Evolutionary conservation across 2,113 vertebrate species (phyloP).

Genomic region (Ceuthmochares aereus): DNA sequence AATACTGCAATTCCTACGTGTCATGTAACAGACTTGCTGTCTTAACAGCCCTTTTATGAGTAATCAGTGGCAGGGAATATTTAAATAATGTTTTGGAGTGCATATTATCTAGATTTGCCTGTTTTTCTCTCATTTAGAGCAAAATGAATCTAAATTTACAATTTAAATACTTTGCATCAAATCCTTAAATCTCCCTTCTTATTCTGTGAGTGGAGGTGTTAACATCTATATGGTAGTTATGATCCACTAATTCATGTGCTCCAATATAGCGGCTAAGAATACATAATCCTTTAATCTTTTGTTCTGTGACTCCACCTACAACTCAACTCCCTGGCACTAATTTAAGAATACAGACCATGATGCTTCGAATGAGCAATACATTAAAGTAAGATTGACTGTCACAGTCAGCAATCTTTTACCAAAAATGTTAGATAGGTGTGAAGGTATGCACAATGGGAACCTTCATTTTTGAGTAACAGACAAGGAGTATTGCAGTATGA

Average conservation of each 20-base stretch:
- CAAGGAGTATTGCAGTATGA: not conserved
- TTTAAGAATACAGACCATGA: not conserved
- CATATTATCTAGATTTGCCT: constrained; percentile 15
- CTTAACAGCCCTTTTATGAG: constrained; percentile 10
- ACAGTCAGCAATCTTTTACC: not conserved
- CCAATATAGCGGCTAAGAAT: not conserved
- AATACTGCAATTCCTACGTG: not conserved
- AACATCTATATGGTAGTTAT: not conserved
- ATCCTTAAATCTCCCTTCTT: not conserved
- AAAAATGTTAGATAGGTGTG: not conserved
- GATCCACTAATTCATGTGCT: not conserved
- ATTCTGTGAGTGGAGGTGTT: constrained; percentile 7
- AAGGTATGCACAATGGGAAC: not conserved
- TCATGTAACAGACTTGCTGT: not conserved
- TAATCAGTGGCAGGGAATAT: constrained; percentile 28
- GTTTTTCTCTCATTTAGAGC: constrained; percentile 37
- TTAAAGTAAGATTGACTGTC: not conserved
- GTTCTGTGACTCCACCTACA: constrained; percentile 20
- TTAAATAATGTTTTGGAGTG: constrained; percentile 49
- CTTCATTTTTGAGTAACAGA: not conserved
- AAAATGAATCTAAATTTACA: constrained; percentile 38
- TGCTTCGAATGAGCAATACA: not conserved
- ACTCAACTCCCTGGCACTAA: not conserved
- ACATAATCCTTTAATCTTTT: constrained; percentile 51
- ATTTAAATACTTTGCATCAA: constrained; percentile 5